Evolutionary conservation across 2,113 vertebrate species (phyloP).

Genomic region (Geococcyx californianus): DNA sequence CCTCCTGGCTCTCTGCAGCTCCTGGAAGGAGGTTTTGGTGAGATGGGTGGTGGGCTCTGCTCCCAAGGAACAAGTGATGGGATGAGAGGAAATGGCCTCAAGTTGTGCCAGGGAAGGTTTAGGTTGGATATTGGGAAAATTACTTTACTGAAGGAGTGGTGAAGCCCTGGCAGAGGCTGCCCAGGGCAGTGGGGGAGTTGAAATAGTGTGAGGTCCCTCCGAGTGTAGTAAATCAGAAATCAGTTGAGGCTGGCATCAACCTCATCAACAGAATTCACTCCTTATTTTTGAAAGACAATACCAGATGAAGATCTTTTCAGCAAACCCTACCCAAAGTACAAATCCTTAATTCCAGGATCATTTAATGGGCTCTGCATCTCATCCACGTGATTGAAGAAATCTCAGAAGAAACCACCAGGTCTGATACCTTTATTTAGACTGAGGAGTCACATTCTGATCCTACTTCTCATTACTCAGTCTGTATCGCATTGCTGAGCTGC

Average conservation of each 20-base stretch:
- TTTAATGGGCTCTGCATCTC: background rate
- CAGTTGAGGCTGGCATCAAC: rapidly evolving
- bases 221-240: background rate
- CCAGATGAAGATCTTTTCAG: too few relatives aligned
- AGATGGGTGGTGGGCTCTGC: too few relatives aligned
- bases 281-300: background rate
- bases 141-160: too few relatives aligned
- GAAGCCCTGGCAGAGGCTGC: too few relatives aligned
- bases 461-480: background rate
- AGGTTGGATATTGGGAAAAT: too few relatives aligned
- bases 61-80: too few relatives aligned
- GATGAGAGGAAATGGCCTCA: too few relatives aligned
- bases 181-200: too few relatives aligned
- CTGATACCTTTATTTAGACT: background rate
- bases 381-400: background rate
- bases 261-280: background rate
- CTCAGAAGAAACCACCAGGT: background rate
- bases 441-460: background rate
- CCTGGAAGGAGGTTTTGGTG: too few relatives aligned
- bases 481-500: background rate
- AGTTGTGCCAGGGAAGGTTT: too few relatives aligned
- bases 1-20: too few relatives aligned
- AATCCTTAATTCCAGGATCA: background rate
- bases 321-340: background rate
- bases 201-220: too few relatives aligned